phyloP scores from a whole-genome alignment of 2,888 invertebrate species.

The Cheilosia pagana region DNA sequence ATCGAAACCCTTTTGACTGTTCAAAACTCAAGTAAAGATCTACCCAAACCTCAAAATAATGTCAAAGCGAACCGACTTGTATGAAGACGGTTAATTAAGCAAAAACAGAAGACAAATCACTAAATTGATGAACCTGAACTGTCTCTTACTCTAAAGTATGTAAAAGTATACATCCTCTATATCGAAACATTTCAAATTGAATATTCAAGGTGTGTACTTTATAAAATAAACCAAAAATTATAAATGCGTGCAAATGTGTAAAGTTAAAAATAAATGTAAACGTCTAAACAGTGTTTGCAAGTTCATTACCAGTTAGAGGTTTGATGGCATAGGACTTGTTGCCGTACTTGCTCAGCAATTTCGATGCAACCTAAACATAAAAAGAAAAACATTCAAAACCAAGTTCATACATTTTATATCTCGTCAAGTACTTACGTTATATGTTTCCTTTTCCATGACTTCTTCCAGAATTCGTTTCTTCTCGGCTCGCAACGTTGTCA shows the following conservation, averaged over 20 bases:
- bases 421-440: slow-evolving; percentile 87
- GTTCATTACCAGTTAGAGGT: slow-evolving; percentile 58
- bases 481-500: slow-evolving; percentile 89
- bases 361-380: slow-evolving; percentile 81
- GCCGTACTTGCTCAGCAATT: slow-evolving; percentile 82
- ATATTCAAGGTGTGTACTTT: no score
- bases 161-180: no score
- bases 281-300: neutral
- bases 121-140: no score
- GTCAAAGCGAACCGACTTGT: no score
- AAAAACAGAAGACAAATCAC: no score
- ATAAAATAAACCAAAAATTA: neutral
- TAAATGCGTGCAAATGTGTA: neutral
- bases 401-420: neutral
- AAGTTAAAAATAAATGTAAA: neutral
- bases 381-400: neutral
- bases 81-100: no score
- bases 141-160: no score
- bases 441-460: slow-evolving; percentile 99
- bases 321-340: slow-evolving; percentile 78
- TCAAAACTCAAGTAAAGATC: no score
- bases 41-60: no score
- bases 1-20: no score
- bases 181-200: no score
- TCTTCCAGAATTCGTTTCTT: slow-evolving; percentile 95